Base-by-base conservation (phyloP, 2,113 vertebrate species). In the Edolisoma coerulescens region DNA sequence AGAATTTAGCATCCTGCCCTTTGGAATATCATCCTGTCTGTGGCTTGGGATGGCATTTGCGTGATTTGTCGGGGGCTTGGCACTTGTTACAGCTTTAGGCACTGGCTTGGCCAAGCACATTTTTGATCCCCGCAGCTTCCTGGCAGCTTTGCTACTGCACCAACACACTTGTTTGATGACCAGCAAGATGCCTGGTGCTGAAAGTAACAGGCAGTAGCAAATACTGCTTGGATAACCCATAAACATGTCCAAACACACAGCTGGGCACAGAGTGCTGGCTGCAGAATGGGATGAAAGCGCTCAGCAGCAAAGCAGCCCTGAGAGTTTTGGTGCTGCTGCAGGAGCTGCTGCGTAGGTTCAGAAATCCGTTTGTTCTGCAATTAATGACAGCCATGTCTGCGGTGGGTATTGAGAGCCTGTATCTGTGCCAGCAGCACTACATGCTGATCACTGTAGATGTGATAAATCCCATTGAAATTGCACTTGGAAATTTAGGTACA, bases 401-500 rank as follows among this genome's bases (percentile, higher is more conserved):
- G 0, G 20, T 67, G 79, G 32, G 86, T 95, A 75, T 47, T 23
- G 93, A 90, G 76, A 67, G 50, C 22, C 75, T 93, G 89, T 67
- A 45, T 85, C 90, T 56, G 90, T 93, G 83, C 92, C 95, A 93
- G 84, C 57, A 81, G 83, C 90, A 8, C 79, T 86, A 32, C 90
- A 44, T 63, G 79, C 73, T 94, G 93, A 63, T 91, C 83, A 64
- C 39, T 44, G 90, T 80, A 80, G 76, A 94, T 56, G 73, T 93
- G 84, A 75, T 93, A 97, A 97, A 96, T 94, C 88, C 96, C 85
- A 70, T 0, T 90, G 96, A 94, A 92, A 96, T 87, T 68, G 83
- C 93, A 92, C 96, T 95, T 92, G 90, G 88, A 96, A 97, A 94
- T 96, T 94, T 95, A 95, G 95, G 93, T 77, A 42, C 68, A 53